phyloP scores from a whole-genome alignment of 2,888 invertebrate species.

The Sericinus montela region DNA sequence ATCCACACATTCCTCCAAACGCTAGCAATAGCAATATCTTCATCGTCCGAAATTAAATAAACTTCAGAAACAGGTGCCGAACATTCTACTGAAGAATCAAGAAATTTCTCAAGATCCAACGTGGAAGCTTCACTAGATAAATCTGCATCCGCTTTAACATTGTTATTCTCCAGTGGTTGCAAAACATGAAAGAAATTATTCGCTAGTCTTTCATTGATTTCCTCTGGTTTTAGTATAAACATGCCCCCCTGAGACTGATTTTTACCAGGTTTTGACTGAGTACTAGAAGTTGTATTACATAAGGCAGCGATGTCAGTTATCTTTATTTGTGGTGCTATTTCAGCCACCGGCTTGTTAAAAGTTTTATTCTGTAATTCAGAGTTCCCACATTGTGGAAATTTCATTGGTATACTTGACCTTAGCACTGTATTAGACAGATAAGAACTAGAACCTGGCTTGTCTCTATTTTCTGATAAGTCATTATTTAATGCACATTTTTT shows the following conservation, averaged over 20 bases:
- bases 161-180: neutral
- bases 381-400: neutral
- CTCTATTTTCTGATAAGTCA: neutral
- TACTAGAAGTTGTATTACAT: neutral
- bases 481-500: neutral
- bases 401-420: neutral
- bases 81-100: constrained; percentile 34
- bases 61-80: constrained; percentile 28
- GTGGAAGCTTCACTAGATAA: neutral
- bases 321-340: constrained; percentile 48
- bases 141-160: neutral
- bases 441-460: neutral
- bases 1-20: constrained; percentile 44
- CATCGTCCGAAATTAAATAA: constrained; percentile 38
- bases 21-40: constrained; percentile 20
- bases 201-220: constrained; percentile 54
- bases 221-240: constrained; percentile 66
- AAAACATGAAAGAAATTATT: constrained; percentile 11
- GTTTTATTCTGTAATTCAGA: neutral
- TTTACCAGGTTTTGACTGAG: constrained; percentile 10
- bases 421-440: neutral
- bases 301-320: constrained; percentile 20
- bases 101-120: constrained; percentile 45
- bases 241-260: constrained; percentile 40
- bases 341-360: constrained; percentile 33